Conservation (phyloP, 2,113 vertebrate species). For the Miniopterus natalensis region DNA sequence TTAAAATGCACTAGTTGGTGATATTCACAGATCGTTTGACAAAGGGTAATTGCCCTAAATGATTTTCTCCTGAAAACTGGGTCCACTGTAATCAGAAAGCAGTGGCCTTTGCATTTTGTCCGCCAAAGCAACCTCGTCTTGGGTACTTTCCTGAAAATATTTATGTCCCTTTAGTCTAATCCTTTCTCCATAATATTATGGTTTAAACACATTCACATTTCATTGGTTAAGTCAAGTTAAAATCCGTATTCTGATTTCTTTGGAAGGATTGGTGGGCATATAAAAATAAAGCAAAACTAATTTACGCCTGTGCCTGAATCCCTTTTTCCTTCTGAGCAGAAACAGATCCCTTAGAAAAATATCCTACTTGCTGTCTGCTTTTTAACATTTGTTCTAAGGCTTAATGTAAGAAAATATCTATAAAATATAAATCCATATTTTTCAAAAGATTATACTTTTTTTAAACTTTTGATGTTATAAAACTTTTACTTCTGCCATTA, state of each 20-base stretch:
- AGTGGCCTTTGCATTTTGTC: neutral
- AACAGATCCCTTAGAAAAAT: constrained; percentile 24
- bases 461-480: constrained; percentile 2
- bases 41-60: neutral
- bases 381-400: constrained; percentile 66
- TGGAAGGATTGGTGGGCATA: neutral
- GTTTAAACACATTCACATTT: neutral
- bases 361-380: neutral
- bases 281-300: constrained; percentile 13
- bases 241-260: neutral
- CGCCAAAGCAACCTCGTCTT: neutral
- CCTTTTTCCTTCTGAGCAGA: constrained; percentile 19
- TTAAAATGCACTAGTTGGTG: neutral
- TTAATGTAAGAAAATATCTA: constrained; percentile 35
- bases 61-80: neutral
- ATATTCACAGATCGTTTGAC: neutral
- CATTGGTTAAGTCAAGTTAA: neutral
- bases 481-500: constrained; percentile 44
- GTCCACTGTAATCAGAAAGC: neutral
- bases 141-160: neutral
- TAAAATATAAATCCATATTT: constrained; percentile 50
- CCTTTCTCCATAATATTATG: neutral
- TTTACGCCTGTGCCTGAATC: neutral
- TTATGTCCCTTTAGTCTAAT: neutral
- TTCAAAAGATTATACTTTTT: constrained; percentile 5